These are phyloP conservation scores for Tachysurus fulvidraco DNA, from an alignment of 2,113 vertebrate species.

Conservation along the genomic window DNA sequence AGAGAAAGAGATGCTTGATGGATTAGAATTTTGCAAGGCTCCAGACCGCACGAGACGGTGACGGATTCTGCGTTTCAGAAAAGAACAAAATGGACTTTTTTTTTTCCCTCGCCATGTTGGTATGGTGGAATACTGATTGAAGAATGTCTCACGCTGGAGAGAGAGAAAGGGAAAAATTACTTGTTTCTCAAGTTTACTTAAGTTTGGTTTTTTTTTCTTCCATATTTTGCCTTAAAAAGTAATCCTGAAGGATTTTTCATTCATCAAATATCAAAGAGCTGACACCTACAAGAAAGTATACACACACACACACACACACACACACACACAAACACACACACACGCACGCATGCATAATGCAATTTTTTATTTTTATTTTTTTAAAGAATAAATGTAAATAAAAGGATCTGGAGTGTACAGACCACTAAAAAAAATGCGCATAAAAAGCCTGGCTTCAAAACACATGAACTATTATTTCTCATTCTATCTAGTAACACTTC, in stretches of 20 bases:
- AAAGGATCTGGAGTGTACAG: neutral
- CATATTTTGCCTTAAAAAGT: neutral
- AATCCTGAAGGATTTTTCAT: neutral
- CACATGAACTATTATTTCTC: neutral
- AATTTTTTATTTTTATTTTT: too few relatives aligned
- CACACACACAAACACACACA: neutral
- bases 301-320: too few relatives aligned
- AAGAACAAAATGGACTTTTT: conserved; percentile 55
- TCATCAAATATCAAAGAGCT: neutral
- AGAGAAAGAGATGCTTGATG: conserved; percentile 60
- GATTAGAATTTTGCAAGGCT: conserved; percentile 63
- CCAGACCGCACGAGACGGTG: conserved; percentile 60
- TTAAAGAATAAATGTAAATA: neutral
- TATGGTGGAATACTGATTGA: conserved; percentile 33
- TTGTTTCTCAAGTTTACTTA: neutral
- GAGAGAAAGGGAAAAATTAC: neutral
- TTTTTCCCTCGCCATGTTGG: conserved; percentile 1
- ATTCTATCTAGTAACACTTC: too few relatives aligned
- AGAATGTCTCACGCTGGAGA: conserved; percentile 41
- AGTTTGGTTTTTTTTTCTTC: neutral
- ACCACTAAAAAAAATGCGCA: neutral
- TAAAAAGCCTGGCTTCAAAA: neutral
- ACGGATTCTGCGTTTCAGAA: conserved; percentile 59
- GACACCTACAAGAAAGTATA: neutral
- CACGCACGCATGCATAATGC: neutral